Evolutionary conservation across 2,888 invertebrate species (phyloP).

Genomic region (Aphelenchoides bicaudatus): DNA sequence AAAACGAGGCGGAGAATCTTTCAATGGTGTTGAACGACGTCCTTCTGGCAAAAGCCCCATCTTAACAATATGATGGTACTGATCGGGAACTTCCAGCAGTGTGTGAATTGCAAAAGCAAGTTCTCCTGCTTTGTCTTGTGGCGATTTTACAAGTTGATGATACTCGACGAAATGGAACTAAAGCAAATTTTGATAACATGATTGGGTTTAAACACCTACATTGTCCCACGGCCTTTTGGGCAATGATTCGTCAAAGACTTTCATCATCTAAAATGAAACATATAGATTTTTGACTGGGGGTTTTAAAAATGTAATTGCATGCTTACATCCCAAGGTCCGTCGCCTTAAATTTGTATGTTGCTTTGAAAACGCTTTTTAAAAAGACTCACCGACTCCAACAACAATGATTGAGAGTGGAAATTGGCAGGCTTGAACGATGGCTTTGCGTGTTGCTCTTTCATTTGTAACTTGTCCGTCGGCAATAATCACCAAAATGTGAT

Average conservation of each 20-base stretch:
- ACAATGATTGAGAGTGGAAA: slow-evolving; percentile 65
- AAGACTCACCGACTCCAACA: slow-evolving; percentile 66
- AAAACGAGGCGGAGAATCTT: too few relatives aligned
- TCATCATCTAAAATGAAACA: slow-evolving; percentile 65
- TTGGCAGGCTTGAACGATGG: slow-evolving; percentile 65
- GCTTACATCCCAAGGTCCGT: slow-evolving; percentile 65
- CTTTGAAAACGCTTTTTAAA: too few relatives aligned
- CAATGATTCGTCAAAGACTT: slow-evolving; percentile 64
- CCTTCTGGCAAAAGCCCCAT: slow-evolving; percentile 25
- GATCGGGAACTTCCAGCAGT: slow-evolving; percentile 61
- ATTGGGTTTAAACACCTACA: too few relatives aligned
- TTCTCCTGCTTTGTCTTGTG: slow-evolving; percentile 40
- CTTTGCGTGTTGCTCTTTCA: slow-evolving; percentile 63
- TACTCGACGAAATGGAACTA: slow-evolving; percentile 66
- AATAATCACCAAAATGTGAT: slow-evolving; percentile 65
- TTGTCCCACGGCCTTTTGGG: slow-evolving; percentile 65
- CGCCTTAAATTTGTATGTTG: too few relatives aligned
- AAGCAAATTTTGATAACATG: too few relatives aligned
- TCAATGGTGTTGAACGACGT: too few relatives aligned
- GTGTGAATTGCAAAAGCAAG: slow-evolving; percentile 64
- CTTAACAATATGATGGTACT: slow-evolving; percentile 26
- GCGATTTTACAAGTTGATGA: slow-evolving; percentile 59
- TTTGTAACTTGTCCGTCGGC: slow-evolving; percentile 66
- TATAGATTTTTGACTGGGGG: too few relatives aligned
- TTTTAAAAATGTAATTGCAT: too few relatives aligned